Evolutionary conservation across 2,113 vertebrate species (phyloP).

Genomic region (Pipra filicauda): DNA sequence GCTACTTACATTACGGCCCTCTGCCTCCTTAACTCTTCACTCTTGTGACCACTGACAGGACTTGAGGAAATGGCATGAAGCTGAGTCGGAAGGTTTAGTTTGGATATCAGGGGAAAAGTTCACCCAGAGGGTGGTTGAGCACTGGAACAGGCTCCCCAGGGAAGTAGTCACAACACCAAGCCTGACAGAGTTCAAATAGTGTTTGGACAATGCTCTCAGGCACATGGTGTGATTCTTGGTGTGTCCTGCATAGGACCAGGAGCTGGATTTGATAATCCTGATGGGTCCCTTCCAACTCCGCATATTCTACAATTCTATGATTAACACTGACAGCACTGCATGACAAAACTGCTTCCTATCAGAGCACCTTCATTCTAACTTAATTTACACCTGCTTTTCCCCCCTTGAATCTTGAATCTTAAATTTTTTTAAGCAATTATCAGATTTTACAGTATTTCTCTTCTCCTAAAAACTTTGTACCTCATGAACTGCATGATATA

Average conservation of each 20-base stretch:
- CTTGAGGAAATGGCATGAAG: not conserved
- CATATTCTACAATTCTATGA: not conserved
- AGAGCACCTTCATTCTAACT: not conserved
- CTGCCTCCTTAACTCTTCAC: not conserved
- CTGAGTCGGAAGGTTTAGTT: not conserved
- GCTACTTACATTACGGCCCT: not conserved
- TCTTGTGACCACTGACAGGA: not conserved
- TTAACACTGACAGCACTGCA: not conserved
- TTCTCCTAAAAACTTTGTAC: not conserved
- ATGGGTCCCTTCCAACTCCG: not conserved
- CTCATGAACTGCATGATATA: not conserved
- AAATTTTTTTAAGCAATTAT: not conserved
- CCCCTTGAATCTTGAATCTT: not conserved
- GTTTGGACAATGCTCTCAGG: not conserved
- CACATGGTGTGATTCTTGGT: not conserved
- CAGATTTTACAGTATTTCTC: not conserved
- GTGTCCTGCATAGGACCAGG: not conserved
- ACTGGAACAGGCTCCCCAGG: not conserved
- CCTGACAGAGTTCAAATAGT: not conserved
- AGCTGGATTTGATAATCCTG: not conserved
- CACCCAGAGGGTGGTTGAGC: fast-evolving
- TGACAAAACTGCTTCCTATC: not conserved
- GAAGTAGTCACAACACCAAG: not conserved
- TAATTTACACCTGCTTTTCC: not conserved
- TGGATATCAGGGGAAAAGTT: not conserved